Evolutionary conservation across 2,797 vertebrate genomes (phyloP), one percentile per base, ranked within the genome.

Genomic region (Pipistrellus nathusii): DNA sequence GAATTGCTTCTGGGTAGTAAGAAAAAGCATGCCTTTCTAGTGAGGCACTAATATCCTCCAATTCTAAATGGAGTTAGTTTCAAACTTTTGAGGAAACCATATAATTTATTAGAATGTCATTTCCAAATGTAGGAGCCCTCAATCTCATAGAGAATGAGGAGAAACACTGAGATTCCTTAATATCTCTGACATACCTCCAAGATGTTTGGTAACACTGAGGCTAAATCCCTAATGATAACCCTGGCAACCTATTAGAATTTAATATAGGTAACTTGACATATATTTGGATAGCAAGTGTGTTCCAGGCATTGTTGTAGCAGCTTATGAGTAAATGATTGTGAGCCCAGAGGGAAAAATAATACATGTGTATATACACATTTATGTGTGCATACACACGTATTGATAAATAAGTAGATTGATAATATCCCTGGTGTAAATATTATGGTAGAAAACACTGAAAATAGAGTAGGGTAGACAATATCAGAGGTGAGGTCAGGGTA

Each of bases 81-180:
- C 82, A 92, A 85, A 94, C 66, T 85, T 96, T 95, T 51, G 85
- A 94, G 85, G 85, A 94, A 83, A 93, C 17, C 62, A 41, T 81
- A 10, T 94, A 35, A 83, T 94, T 88, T 88, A 66, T 92, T 81
- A 83, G 57, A 89, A 30, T 95, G 66, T 92, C 84, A 96, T 93
- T 94, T 93, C 68, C 78, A 91, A 88, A 81, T 85, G 48, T 76
- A 30, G 88, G 88, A 84, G 20, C 21, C 64, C 38, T 88, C 91
- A 93, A 71, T 94, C n/a, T 94, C 5, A 9, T 62, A 72, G 48
- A 30, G 38, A 95, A 93, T 90, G 59, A 88, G 14, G 85, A 93
- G 17, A 85, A 27, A 68, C 53, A 88, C 59, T 94, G 85, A 90
- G 69, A 88, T 93, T 75, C 15, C 90, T 90, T 88, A 80, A 59